Conservation (phyloP, 2,797 vertebrate genomes). For the Miichthys miiuy region DNA sequence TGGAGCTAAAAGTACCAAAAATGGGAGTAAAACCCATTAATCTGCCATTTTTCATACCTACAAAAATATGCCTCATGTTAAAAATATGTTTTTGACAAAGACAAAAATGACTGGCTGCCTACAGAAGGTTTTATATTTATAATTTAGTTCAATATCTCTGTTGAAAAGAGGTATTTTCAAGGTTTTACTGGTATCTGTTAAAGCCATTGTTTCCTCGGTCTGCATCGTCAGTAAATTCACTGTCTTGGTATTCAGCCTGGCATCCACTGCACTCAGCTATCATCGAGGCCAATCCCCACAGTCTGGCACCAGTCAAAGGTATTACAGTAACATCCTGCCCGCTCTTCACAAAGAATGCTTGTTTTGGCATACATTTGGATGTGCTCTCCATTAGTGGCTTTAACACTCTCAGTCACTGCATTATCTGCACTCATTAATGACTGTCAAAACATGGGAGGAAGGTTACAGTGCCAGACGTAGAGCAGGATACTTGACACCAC, state of each 20-base stretch:
- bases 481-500: slow-evolving; percentile 69
- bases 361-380: slow-evolving; percentile 62
- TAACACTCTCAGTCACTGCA: slow-evolving; percentile 52
- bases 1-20: neutral
- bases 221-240: slow-evolving; percentile 57
- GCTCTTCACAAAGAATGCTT: slow-evolving; percentile 69
- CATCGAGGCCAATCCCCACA: slow-evolving; percentile 56
- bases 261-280: slow-evolving; percentile 57
- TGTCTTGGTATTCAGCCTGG: slow-evolving; percentile 74
- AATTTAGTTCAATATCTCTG: slow-evolving; percentile 6
- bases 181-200: slow-evolving; percentile 47
- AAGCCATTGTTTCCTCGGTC: slow-evolving; percentile 59
- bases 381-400: slow-evolving; percentile 63
- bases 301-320: slow-evolving; percentile 65
- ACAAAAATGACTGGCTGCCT: neutral
- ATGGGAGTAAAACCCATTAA: neutral
- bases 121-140: neutral
- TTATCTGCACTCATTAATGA: slow-evolving; percentile 70
- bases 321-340: slow-evolving; percentile 74
- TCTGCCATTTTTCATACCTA: neutral
- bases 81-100: neutral
- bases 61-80: neutral
- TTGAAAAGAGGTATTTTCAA: slow-evolving; percentile 20
- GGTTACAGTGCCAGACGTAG: slow-evolving; percentile 44
- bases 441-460: slow-evolving; percentile 66